Base-by-base conservation (phyloP, 2,797 vertebrate species). In the Okamejei kenojei region DNA sequence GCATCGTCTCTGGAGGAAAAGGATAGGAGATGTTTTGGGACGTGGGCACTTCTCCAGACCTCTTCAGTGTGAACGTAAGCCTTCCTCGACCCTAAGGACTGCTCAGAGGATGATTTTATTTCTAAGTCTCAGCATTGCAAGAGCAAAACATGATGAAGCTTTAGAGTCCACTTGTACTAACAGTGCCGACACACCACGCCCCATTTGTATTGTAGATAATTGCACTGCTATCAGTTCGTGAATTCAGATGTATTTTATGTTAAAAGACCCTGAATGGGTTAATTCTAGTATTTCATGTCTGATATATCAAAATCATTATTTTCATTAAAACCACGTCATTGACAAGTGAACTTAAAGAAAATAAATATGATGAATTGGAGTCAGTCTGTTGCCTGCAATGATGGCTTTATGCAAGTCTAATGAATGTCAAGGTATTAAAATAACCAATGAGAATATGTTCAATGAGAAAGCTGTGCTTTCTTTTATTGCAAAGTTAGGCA, bases 341-440 rank as follows among this genome's bases (percentile, higher is more conserved):
- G n/a, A 32, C 17, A 63, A 63, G 29, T 86, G n/a, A 15, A 29
- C 21, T 58, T 10, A 21, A 88, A 54, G 45, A 54, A 68, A 65
- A 35, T 88, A 88, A 88, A 88, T 88, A 68, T 21, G 4, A 88
- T 68, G n/a, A 68, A 88, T 63, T 35, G n/a, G 63, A 68, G n/a
- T 21, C 58, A 86, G 26, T 63, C 82, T 86, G 58, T 58, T 61
- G 29, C 82, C 65, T 68, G 61, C 19, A 35, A 68, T 45, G 38
- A 63, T 35, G 17, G 32, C 7, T 35, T 68, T 13, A 21, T 65
- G 63, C 21, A n/a, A 35, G 63, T 3, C 17, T 32, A 15, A 7
- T 61, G n/a, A 35, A 68, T 35, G 32, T 19, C n/a, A 8, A 68
- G n/a, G 7, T 63, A n/a, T 63, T 68, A 23, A 19, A 35, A 23